Base-by-base conservation (phyloP, 2,113 vertebrate genomes). In the Axis porcinus region DNA sequence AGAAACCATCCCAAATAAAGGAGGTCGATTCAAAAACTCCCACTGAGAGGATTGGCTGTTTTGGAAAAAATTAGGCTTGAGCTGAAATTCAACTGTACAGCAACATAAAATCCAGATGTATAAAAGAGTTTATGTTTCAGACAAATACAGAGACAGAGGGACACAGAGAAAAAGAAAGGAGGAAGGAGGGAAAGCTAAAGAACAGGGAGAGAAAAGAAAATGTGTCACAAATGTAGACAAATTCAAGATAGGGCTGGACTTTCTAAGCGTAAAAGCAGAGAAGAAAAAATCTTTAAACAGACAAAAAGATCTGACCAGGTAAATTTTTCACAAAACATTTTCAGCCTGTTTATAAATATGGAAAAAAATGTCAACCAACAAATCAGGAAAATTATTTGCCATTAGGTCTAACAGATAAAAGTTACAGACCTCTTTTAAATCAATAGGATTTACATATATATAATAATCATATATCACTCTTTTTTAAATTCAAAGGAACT, bases 401-500 rank as follows among this genome's bases (percentile, higher is more conserved):
- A 23, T 30, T 27, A 64, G 47, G 9, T 81, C 21, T 91, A 58
- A 81, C 5, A 96, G 87, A 58, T 30, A 93, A 94, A 94, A 86
- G 17, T 60, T 76, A 93, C 7, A 86, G 33, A 85, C 15, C 7
- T 88, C 43, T 81, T 64, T 25, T 33, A 91, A 94, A 94, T 89
- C 91, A 90, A 50, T 27, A 93, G 25, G 36, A 52, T 52, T 82
- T 54, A 82, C 6, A 82, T n/a, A 54, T 8, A 54, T 54, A n/a
- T 33, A 52, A 13, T 54, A 82, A 82, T 82, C 50, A 82, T 25
- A 54, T n/a, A 54, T 21, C 79, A 54, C 14, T 54, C 47, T 87
- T 95, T 21, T 30, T 33, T 57, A 97, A 90, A 95, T 84, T 91
- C 85, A 96, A 92, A 95, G 45, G 6, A 94, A 87, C 93, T 91